Percentiles rank a stretch among this genome's conserved stretches.
These are phyloP conservation scores for Salminus brasiliensis DNA, from an alignment of 2,113 vertebrate genomes.

Conservation along the genomic window DNA sequence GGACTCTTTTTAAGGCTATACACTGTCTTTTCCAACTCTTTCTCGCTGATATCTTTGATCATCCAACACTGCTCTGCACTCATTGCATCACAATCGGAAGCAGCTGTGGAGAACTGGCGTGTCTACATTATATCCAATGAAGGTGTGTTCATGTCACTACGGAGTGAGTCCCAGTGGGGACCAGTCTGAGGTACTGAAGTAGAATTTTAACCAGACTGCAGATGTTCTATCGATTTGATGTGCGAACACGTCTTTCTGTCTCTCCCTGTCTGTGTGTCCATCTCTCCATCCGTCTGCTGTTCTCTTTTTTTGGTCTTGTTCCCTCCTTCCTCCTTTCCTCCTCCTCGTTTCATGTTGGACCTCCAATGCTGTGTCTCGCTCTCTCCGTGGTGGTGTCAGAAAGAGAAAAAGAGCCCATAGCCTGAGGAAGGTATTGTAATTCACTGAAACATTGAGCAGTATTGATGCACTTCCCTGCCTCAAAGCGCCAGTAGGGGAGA, in stretches of 20 bases:
- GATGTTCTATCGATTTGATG: constrained; percentile 41
- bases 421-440: constrained; percentile 57
- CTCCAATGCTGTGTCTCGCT: constrained; percentile 34
- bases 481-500: constrained; percentile 44
- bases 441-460: constrained; percentile 60
- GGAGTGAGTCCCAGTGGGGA: constrained; percentile 21
- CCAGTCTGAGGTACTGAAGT: constrained; percentile 7
- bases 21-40: not conserved
- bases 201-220: constrained; percentile 33
- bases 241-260: constrained; percentile 28
- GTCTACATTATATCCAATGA: constrained; percentile 10
- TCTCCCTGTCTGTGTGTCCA: not conserved
- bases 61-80: not conserved
- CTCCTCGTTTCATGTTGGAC: constrained; percentile 31
- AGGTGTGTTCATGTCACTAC: constrained; percentile 12
- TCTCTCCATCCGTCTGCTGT: constrained; percentile 15
- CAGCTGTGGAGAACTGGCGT: not conserved
- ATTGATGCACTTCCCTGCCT: constrained; percentile 55
- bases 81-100: not conserved
- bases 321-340: constrained; percentile 10
- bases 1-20: not conserved
- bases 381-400: constrained; percentile 45
- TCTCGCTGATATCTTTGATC: not conserved
- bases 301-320: constrained; percentile 27
- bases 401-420: constrained; percentile 42